Evolutionary conservation across 2,797 vertebrate genomes (phyloP).

Genomic region (Neoniphon sammara): DNA sequence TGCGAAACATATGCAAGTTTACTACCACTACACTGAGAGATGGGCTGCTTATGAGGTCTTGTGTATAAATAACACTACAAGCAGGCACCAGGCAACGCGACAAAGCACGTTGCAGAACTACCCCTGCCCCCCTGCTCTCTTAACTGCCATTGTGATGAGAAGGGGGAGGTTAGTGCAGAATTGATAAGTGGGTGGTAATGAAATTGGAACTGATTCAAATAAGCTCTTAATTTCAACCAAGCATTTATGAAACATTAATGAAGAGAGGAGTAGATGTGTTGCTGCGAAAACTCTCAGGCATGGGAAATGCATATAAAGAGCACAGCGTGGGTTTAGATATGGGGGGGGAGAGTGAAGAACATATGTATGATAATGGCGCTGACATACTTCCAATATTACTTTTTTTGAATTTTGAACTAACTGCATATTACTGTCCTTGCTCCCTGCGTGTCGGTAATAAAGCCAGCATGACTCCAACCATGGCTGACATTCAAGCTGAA

Average conservation of each 20-base stretch:
- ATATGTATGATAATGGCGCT: conserved; percentile 37
- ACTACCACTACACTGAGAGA: conserved; percentile 31
- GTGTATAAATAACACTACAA: conserved; percentile 38
- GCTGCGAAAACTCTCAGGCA: conserved; percentile 53
- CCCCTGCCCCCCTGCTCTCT: conserved; percentile 39
- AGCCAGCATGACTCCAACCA: conserved; percentile 33
- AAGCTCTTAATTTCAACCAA: conserved; percentile 81
- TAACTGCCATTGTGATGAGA: conserved; percentile 63
- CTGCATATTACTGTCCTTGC: conserved; percentile 29
- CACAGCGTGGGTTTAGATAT: conserved; percentile 50
- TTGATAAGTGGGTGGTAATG: conserved; percentile 79
- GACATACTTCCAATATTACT: conserved; percentile 37
- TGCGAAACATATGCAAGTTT: conserved; percentile 45
- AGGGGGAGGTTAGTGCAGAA: conserved; percentile 68
- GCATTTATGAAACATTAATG: conserved; percentile 85
- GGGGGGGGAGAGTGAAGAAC: conserved; percentile 27
- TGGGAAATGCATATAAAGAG: conserved; percentile 33
- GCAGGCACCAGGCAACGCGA: conserved; percentile 31
- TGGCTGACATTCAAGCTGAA: conserved; percentile 55
- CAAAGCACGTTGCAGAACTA: conserved; percentile 57
- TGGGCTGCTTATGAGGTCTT: conserved; percentile 26
- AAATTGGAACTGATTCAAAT: conserved; percentile 81
- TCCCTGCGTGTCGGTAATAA: conserved; percentile 21
- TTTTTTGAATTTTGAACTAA: conserved; percentile 26
- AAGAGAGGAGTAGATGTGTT: conserved; percentile 63